phyloP scores from a whole-genome alignment of 2,113 vertebrate species.

The Python bivittatus region DNA sequence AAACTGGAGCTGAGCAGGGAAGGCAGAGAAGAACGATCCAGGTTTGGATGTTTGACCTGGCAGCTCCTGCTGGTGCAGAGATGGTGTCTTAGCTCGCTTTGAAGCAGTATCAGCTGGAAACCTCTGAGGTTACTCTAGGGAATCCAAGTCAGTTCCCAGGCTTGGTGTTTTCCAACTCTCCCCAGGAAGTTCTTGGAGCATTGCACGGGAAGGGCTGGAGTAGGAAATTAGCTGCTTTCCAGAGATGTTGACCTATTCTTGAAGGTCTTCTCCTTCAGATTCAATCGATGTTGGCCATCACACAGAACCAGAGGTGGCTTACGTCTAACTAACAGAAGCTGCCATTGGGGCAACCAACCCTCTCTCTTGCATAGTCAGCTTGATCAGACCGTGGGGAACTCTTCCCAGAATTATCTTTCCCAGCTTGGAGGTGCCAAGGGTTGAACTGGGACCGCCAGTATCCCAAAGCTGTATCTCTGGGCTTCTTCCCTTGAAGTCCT shows the following conservation, averaged over 20 bases:
- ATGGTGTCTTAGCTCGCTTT: not conserved
- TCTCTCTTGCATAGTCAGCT: no score
- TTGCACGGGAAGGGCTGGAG: not conserved
- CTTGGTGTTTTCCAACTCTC: not conserved
- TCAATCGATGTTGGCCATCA: not conserved
- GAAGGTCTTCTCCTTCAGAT: not conserved
- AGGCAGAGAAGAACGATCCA: not conserved
- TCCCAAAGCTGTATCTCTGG: not conserved
- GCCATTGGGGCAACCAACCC: no score
- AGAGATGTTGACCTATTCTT: not conserved
- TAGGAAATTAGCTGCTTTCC: not conserved
- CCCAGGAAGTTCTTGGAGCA: not conserved
- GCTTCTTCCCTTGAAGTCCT: not conserved
- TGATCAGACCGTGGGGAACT: no score
- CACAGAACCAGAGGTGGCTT: no score
- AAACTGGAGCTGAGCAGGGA: not conserved
- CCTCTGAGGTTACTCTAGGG: not conserved
- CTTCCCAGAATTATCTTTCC: not conserved
- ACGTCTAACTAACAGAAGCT: no score
- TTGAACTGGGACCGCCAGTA: accelerated
- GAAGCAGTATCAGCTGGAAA: slow-evolving; percentile 12
- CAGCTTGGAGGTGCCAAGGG: not conserved
- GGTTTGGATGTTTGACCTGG: slow-evolving; percentile 4
- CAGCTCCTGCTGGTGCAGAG: not conserved
- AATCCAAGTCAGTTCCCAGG: not conserved